Evolutionary conservation across 2,797 vertebrate species (phyloP).

Genomic region (Pantherophis vulpinus): DNA sequence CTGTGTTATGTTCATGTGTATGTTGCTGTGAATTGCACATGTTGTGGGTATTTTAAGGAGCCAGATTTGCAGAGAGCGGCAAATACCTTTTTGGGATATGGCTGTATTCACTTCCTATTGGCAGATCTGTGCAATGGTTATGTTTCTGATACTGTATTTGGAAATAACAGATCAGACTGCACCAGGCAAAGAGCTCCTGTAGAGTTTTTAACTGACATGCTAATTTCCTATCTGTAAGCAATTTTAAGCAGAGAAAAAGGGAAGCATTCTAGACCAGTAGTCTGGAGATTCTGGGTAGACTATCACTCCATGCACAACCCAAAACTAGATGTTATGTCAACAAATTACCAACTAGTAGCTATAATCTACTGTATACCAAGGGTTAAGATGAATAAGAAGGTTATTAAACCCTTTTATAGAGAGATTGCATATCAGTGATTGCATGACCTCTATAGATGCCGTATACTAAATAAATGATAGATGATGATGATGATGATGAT

Average conservation of each 20-base stretch:
- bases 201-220: background rate
- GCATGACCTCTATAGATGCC: background rate
- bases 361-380: background rate
- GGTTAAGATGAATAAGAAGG: background rate
- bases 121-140: background rate
- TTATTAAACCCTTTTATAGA: background rate
- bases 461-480: background rate
- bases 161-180: background rate
- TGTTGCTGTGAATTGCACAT: background rate
- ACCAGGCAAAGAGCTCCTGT: background rate
- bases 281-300: background rate
- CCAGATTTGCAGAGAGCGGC: background rate
- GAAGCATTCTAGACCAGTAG: background rate
- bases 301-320: background rate
- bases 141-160: background rate
- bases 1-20: background rate
- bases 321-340: background rate
- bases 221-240: background rate
- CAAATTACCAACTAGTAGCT: background rate
- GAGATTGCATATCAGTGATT: background rate
- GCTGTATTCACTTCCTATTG: background rate
- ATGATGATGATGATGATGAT: too few species aligned
- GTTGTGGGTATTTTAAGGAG: background rate
- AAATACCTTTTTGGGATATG: background rate
- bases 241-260: background rate